phyloP scores from a whole-genome alignment of 2,113 vertebrate genomes.

The Brachypteracias leptosomus region DNA sequence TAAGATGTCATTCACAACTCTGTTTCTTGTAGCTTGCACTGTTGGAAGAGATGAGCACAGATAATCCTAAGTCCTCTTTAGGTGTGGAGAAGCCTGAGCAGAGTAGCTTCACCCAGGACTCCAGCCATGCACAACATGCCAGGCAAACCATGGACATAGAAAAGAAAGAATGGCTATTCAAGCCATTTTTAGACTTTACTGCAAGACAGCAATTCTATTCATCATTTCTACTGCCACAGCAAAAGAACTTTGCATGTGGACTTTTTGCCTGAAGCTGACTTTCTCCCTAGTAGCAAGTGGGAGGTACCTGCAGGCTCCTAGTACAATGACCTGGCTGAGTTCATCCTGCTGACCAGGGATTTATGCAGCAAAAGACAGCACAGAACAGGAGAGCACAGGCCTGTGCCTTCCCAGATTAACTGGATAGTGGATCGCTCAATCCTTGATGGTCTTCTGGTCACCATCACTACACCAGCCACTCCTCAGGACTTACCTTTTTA shows the following conservation, averaged over 20 bases:
- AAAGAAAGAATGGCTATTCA: background rate
- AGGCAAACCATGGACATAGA: background rate
- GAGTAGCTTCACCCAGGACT: background rate
- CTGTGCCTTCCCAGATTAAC: background rate
- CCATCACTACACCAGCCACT: background rate
- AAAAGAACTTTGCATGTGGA: background rate
- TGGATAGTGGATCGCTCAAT: background rate
- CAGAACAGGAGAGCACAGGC: background rate
- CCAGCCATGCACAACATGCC: background rate
- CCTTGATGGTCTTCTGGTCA: background rate
- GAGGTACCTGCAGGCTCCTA: background rate
- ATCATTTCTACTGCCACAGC: background rate
- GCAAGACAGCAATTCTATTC: background rate
- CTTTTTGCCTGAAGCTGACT: fast-evolving
- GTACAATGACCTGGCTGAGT: background rate
- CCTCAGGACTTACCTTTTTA: background rate
- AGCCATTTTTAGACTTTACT: background rate
- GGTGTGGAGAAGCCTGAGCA: background rate
- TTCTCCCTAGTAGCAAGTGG: background rate
- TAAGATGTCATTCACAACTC: no score
- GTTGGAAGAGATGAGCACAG: background rate
- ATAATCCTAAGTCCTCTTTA: background rate
- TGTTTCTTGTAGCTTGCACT: background rate
- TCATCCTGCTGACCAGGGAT: background rate
- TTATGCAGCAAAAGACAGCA: background rate